Base-by-base conservation (phyloP, 1,140 invertebrate species). In the Brachionus koreanus region DNA sequence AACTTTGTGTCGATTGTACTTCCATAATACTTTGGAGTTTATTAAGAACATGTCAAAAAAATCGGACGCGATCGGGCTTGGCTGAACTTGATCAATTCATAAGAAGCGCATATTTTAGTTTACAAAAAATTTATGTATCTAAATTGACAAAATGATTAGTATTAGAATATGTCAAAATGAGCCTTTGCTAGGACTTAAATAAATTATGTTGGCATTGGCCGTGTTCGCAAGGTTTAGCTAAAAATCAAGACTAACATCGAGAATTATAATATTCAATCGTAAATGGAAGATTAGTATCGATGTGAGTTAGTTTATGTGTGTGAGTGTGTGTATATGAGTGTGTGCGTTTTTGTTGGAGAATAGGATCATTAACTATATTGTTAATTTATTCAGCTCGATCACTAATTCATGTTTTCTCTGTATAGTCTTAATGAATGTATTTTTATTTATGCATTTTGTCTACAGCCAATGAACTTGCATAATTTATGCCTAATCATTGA, bases 1-100 rank as follows among this genome's bases (percentile, higher is more conserved):
- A 69, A 69, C 37, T 69, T 69, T 69, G 65, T 39, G 65, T 69
- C 65, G 65, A 69, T 69, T 69, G 65, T 69, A 69, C 65, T 69
- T 69, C 65, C 65, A 69, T 69, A 69, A 69, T 69, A 69, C 39
- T 69, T 39, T 69, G 37, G 65, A 69, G 37, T 69, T 69, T 39
- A 37, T 69, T 69, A 69, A 69, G 37, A 69, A 69, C 65, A 69
- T 69, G 65, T 69, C 65, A 69, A 69, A 37, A 69, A 16, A 37
- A 39, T 16, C 6, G 19, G 49, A 19, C 49, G 49, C 49, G 16
- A 57, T 19, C 49, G 49, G 49, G 19, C 49, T 57, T 57, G 49
- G 16, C 33, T 69, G 37, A 37, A 69, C 29, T 69, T 37, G 16
- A 12, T 69, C 29, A 37, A 37, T 69, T 69, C 29, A 69, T 69